A percentile compares a stretch with the other conserved stretches of the same genome.
Evolutionary conservation across 1,140 invertebrate genomes (phyloP).

Genomic region (Manduca sexta): DNA sequence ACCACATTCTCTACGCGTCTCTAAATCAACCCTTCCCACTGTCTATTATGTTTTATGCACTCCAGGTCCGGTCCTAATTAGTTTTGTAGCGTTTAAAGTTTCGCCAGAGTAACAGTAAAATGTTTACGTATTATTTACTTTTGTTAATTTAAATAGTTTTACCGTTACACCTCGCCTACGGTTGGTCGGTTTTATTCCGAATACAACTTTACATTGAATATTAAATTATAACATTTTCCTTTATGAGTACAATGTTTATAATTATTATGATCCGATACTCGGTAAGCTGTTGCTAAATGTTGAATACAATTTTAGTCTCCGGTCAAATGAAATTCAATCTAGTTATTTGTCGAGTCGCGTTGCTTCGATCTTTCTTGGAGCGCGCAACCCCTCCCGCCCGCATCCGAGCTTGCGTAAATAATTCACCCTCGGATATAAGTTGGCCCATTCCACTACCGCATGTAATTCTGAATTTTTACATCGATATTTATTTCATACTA

Average conservation of each 20-base stretch:
- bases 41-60: conserved; percentile 13
- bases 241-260: no score
- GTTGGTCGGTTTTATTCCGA: no score
- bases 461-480: conserved; percentile 61
- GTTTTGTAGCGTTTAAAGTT: conserved; percentile 5
- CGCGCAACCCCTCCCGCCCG: conserved; percentile 3
- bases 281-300: not conserved
- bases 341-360: conserved; percentile 13
- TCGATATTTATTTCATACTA: conserved; percentile 28
- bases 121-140: no score
- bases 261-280: no score
- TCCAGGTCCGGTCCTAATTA: not conserved
- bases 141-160: no score
- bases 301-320: conserved; percentile 1
- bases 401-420: conserved; percentile 49
- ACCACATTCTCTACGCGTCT: conserved; percentile 6
- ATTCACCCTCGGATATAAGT: conserved; percentile 45
- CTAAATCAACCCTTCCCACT: not conserved
- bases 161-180: no score
- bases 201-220: no score
- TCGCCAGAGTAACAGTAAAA: not conserved
- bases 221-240: no score
- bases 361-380: not conserved
- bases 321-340: conserved; percentile 22
- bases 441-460: conserved; percentile 45